A percentile compares a stretch with the other conserved stretches of the same genome.
These are phyloP conservation scores for Acronicta leporina DNA, from an alignment of 2,888 invertebrate genomes.

Conservation along the genomic window DNA sequence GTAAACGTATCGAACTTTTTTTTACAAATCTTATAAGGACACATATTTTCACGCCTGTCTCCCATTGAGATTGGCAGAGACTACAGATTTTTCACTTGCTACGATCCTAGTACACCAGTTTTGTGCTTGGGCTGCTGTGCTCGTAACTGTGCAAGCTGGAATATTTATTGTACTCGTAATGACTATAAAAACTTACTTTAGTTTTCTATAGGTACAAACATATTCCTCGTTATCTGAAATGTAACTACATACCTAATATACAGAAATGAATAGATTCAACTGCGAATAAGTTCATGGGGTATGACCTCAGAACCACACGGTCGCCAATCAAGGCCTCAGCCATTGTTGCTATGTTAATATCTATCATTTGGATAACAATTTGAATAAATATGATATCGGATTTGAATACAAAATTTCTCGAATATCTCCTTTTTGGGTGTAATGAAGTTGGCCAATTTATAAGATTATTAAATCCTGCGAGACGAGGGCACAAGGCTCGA, in stretches of 20 bases:
- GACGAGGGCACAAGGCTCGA: conserved; percentile 31
- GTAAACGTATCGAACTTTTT: no score
- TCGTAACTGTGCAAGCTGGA: no score
- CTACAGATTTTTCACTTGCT: no score
- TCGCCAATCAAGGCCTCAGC: not conserved
- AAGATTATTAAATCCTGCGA: conserved; percentile 25
- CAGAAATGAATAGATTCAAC: not conserved
- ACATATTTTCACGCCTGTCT: no score
- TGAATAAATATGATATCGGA: conserved; percentile 22
- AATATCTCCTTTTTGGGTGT: conserved; percentile 16
- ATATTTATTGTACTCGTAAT: no score
- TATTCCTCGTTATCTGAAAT: not conserved
- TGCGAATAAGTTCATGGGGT: not conserved
- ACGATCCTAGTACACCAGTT: no score
- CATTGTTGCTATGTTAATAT: conserved; percentile 24
- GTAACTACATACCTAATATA: no score
- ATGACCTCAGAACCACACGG: conserved; percentile 1
- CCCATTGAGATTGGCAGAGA: no score
- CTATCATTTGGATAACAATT: conserved; percentile 23
- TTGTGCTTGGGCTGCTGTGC: no score
- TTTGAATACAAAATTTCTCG: conserved; percentile 18
- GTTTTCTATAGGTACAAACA: not conserved
- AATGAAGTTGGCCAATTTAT: conserved; percentile 36
- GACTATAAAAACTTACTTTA: no score
- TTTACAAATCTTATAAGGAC: no score